Evolutionary conservation across 2,113 vertebrate species (phyloP).

Genomic region (Chinchilla lanigera): DNA sequence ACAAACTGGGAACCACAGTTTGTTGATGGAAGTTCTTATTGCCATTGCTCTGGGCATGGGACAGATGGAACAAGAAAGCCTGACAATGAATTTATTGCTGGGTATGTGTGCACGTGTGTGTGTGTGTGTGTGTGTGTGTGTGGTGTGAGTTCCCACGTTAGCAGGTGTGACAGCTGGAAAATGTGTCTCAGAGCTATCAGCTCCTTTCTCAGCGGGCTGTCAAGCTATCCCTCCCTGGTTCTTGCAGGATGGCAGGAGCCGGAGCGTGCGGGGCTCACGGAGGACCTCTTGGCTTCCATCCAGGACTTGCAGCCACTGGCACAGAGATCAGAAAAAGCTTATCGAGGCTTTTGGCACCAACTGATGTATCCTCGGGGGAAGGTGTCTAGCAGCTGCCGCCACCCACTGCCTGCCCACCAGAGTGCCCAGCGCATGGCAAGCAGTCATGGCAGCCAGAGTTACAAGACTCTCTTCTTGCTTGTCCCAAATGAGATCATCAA

Average conservation of each 20-base stretch:
- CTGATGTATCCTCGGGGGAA: conserved; percentile 67
- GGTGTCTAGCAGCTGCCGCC: conserved; percentile 72
- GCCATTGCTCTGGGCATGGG: background rate
- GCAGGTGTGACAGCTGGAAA: conserved; percentile 70
- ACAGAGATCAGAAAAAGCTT: conserved; percentile 74
- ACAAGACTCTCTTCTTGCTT: conserved; percentile 60
- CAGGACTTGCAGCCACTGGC: conserved; percentile 60
- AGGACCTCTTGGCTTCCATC: conserved; percentile 63
- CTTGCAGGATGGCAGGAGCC: background rate
- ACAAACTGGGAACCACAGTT: conserved; percentile 2
- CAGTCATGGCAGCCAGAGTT: conserved; percentile 53
- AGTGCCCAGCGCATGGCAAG: conserved; percentile 71
- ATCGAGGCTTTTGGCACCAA: conserved; percentile 72
- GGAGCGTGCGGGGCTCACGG: background rate
- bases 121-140: background rate
- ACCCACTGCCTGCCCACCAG: conserved; percentile 34
- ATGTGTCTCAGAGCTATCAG: conserved; percentile 51
- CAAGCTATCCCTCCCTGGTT: background rate
- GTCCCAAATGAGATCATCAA: conserved; percentile 46
- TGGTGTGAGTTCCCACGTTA: conserved; percentile 12
- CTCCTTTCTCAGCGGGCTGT: conserved; percentile 27
- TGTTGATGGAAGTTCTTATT: conserved; percentile 39
- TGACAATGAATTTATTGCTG: conserved; percentile 34
- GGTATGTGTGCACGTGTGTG: background rate
- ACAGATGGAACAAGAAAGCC: conserved; percentile 61